phyloP scores from a whole-genome alignment of 1,140 invertebrate genomes.

The Lasaia peninsularis region DNA sequence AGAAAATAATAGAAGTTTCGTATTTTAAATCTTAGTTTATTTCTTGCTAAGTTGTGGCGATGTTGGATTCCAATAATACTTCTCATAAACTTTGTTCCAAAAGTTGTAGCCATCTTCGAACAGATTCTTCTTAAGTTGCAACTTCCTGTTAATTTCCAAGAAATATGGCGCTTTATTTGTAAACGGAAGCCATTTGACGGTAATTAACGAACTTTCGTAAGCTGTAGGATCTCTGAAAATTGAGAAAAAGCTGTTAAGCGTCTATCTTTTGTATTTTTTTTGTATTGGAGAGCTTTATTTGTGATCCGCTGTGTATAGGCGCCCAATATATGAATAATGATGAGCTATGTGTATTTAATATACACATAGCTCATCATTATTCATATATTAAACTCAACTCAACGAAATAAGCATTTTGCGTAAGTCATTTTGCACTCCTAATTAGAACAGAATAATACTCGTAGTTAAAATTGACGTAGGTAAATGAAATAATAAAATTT shows the following conservation, averaged over 20 bases:
- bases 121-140: conserved; percentile 42
- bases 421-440: too few relatives aligned
- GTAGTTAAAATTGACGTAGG: too few relatives aligned
- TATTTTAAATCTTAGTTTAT: conserved; percentile 11
- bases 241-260: conserved; percentile 8
- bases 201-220: conserved; percentile 50
- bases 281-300: too few relatives aligned
- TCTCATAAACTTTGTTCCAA: conserved; percentile 58
- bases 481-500: too few relatives aligned
- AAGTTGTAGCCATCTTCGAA: conserved; percentile 45
- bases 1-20: conserved; percentile 3
- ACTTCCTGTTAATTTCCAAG: conserved; percentile 43
- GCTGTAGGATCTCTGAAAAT: conserved; percentile 58
- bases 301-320: too few relatives aligned
- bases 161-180: conserved; percentile 45
- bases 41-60: conserved; percentile 21
- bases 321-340: too few relatives aligned
- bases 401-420: too few relatives aligned
- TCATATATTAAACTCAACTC: too few relatives aligned
- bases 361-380: too few relatives aligned
- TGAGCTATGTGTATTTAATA: too few relatives aligned
- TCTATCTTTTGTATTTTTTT: background rate
- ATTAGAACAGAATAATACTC: too few relatives aligned
- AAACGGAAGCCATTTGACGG: conserved; percentile 49
- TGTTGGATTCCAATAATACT: conserved; percentile 54